These are phyloP conservation scores for Babyrousa celebensis DNA, from an alignment of 2,797 vertebrate genomes.

Conservation along the genomic window DNA sequence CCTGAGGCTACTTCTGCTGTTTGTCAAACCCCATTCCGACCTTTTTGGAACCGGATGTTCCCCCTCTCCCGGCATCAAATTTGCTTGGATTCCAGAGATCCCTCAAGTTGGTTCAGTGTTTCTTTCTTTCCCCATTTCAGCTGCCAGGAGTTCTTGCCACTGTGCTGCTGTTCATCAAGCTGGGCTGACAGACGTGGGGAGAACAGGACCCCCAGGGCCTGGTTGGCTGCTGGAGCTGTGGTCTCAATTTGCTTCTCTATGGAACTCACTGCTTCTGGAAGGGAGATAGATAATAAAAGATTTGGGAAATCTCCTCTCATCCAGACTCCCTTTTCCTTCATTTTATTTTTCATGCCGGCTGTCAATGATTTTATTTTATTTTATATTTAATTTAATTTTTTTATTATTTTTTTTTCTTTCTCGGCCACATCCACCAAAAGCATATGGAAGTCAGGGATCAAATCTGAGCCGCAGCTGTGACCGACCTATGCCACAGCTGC, in stretches of 20 bases:
- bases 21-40: not conserved
- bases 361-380: not conserved
- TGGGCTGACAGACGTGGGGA: slow-evolving; percentile 35
- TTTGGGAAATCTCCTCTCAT: not conserved
- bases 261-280: not conserved
- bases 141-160: slow-evolving; percentile 60
- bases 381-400: too few relatives aligned
- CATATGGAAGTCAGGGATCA: too few relatives aligned
- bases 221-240: not conserved
- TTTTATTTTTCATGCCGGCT: not conserved
- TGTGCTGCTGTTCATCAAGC: slow-evolving; percentile 62
- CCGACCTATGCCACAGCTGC: too few relatives aligned
- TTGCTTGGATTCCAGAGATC: not conserved
- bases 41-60: not conserved
- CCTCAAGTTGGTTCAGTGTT: not conserved
- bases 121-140: not conserved
- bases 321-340: not conserved
- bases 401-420: too few relatives aligned
- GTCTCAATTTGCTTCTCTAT: not conserved
- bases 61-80: too few relatives aligned
- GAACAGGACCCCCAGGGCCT: not conserved
- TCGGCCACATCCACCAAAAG: too few relatives aligned
- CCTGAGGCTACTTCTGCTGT: not conserved
- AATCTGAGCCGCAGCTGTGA: too few relatives aligned
- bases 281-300: not conserved